Conservation (phyloP, 2,888 invertebrate genomes). For the Lasioglossum figueresi region DNA sequence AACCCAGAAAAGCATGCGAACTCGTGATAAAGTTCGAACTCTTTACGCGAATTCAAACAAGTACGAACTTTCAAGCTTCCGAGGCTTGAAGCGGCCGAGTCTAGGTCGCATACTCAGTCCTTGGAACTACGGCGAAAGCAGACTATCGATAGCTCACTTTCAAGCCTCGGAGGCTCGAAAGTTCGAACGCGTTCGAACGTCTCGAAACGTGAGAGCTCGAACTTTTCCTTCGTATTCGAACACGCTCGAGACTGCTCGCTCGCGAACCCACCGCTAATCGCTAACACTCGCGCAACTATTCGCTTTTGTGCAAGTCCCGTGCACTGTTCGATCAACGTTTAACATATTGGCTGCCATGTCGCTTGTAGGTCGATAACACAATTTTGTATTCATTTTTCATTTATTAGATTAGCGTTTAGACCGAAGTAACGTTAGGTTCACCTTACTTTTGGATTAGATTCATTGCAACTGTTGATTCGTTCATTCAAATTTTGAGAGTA, state of each 20-base stretch:
- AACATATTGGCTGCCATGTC: neutral
- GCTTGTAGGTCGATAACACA: no score
- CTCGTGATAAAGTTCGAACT: neutral
- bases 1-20: neutral
- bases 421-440: no score
- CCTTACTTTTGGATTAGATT: no score
- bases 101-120: neutral
- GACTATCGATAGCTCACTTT: conserved; percentile 1
- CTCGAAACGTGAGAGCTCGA: neutral
- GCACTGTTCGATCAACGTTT: neutral
- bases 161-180: conserved; percentile 10
- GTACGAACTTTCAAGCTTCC: conserved; percentile 10
- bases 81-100: conserved; percentile 5
- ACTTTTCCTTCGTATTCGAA: neutral
- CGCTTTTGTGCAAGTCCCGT: neutral
- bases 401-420: no score
- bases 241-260: neutral
- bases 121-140: neutral
- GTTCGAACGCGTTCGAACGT: conserved; percentile 1
- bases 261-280: neutral
- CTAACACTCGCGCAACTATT: neutral
- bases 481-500: no score
- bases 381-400: no score
- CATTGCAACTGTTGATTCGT: no score
- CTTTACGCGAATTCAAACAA: conserved; percentile 14